Evolutionary conservation across 2,888 invertebrate species (phyloP).

Genomic region (Acanthacorydalis orientalis): DNA sequence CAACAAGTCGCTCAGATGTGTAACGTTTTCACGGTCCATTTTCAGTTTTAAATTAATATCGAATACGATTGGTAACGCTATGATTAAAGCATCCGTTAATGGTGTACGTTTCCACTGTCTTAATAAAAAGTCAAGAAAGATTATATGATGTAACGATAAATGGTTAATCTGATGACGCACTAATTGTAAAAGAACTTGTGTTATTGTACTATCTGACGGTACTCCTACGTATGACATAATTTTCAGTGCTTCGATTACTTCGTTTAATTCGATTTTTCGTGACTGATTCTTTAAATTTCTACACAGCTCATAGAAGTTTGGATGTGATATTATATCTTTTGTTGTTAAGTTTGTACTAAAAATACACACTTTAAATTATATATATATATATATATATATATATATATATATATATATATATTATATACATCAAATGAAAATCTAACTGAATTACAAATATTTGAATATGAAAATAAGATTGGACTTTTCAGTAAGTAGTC

Average conservation of each 20-base stretch:
- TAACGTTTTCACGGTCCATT: constrained; percentile 34
- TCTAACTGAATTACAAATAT: too few species aligned
- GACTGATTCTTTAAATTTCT: constrained; percentile 34
- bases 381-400: constrained; percentile 4
- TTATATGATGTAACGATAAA: constrained; percentile 39
- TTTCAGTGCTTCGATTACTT: constrained; percentile 41
- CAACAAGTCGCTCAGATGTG: constrained; percentile 34
- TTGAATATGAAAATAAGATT: too few species aligned
- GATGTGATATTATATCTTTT: constrained; percentile 31
- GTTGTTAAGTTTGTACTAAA: constrained; percentile 23
- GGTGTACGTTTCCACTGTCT: constrained; percentile 31
- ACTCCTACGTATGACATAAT: constrained; percentile 38
- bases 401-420: too few species aligned
- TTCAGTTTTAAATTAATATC: constrained; percentile 41
- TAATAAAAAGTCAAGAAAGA: constrained; percentile 43
- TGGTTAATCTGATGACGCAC: constrained; percentile 41
- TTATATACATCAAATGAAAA: too few species aligned
- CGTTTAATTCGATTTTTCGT: constrained; percentile 31
- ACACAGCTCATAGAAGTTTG: constrained; percentile 40
- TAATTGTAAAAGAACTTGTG: constrained; percentile 45
- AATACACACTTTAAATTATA: constrained; percentile 10
- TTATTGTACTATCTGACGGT: constrained; percentile 36
- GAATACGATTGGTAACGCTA: constrained; percentile 50
- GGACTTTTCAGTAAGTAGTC: too few species aligned
- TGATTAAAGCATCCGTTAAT: constrained; percentile 41